Evolutionary conservation across 2,797 vertebrate genomes (phyloP).

Genomic region (Muscicapa striata): DNA sequence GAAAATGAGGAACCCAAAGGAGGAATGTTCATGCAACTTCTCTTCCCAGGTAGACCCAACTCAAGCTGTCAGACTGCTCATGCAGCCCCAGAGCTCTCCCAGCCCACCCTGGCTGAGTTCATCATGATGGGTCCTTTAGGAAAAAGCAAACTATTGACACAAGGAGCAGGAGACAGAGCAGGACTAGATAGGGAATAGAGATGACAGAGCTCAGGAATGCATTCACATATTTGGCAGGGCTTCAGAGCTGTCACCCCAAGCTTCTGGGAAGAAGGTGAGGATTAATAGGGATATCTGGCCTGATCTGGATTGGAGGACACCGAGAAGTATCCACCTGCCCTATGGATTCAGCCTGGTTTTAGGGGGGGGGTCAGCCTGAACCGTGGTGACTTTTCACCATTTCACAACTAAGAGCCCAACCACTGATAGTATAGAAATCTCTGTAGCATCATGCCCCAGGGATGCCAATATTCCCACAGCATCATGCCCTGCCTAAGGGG

Average conservation of each 20-base stretch:
- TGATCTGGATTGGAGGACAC: background rate
- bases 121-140: background rate
- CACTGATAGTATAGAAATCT: background rate
- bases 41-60: fast-evolving
- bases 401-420: background rate
- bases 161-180: background rate
- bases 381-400: background rate
- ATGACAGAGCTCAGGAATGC: background rate
- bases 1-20: background rate
- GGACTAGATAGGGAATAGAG: background rate
- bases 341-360: background rate
- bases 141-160: background rate
- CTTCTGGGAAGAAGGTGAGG: background rate
- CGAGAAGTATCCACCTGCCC: background rate
- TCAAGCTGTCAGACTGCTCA: background rate
- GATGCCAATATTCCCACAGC: background rate
- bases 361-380: background rate
- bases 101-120: background rate
- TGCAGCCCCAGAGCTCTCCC: background rate
- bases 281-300: background rate
- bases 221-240: background rate
- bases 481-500: background rate
- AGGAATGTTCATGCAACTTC: background rate
- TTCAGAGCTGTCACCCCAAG: background rate
- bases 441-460: fast-evolving